Base-by-base conservation (phyloP, 2,113 vertebrate genomes). In the Psophia crepitans region DNA sequence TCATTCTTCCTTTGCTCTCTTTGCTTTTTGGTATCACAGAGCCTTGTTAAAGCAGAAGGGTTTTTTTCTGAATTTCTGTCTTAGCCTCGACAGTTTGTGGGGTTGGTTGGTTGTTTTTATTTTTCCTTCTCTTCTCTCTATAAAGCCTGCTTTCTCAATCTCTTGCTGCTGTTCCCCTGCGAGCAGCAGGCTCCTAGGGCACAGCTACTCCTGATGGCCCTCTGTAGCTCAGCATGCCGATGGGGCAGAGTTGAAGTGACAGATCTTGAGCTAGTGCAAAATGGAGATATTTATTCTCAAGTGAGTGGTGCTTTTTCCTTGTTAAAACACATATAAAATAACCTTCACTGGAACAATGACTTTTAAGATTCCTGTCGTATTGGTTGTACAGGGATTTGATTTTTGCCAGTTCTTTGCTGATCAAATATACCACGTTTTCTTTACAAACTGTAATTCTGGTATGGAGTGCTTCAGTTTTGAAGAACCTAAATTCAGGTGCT, bases 21-120 rank as follows among this genome's bases (percentile, higher is more conserved):
- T 24, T 35, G n/a, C 32, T 21, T 14, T 32, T 78, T 32, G 37
- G 35, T 16, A 5, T 33, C 32, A 5, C 44, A 32, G 30, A 79
- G 15, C 28, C 24, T 58, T 37, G 5, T 64, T 71, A n/a, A 27
- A 41, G 18, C 5, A 8, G 39, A 33, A 57, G 61, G 6, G 1
- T 1, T 32, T 83, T 66, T 56, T 49, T 14, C 22, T 43, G 37
- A 18, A 39, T 80, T 93, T 76, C 1, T 4, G 0, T 14, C 13
- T 69, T 17, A 80, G 18, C 63, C 14, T 23, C 23, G 26, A 23
- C 14, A 6, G 37, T 79, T 83, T 44, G 15, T 78, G 16, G 11
- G 1, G 4, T n/a, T 43, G 43, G 14, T 21, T 6, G 7, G 2
- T 32, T 18, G 8, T 5, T 33, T 21, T 35, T 15, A 3, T n/a